These are phyloP conservation scores for Oxyruncus cristatus DNA, from an alignment of 2,113 vertebrate genomes.

Conservation along the genomic window DNA sequence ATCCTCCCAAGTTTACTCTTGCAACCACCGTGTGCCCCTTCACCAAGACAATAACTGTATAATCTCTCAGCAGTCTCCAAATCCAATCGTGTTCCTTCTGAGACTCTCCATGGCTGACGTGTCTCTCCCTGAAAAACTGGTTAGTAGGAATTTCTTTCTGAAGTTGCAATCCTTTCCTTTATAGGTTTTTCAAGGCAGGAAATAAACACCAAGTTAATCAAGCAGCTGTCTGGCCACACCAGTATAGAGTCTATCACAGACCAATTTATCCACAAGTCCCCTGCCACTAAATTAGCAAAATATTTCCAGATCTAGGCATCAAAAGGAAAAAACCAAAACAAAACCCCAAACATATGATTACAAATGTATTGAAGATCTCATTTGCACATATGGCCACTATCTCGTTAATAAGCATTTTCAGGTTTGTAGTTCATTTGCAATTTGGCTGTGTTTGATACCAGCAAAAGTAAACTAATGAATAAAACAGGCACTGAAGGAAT, in stretches of 20 bases:
- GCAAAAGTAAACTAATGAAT: slow-evolving; percentile 53
- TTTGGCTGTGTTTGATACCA: slow-evolving; percentile 35
- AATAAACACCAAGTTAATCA: not conserved
- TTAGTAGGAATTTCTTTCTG: not conserved
- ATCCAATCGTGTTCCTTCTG: not conserved
- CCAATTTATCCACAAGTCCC: not conserved
- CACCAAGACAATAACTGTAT: not conserved
- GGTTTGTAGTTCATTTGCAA: slow-evolving; percentile 59
- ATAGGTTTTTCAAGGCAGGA: not conserved
- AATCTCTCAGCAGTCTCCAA: not conserved
- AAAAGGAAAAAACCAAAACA: not conserved
- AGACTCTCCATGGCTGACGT: not conserved
- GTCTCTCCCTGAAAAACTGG: not conserved
- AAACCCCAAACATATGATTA: not conserved
- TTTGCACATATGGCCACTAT: not conserved
- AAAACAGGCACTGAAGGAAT: slow-evolving; percentile 54
- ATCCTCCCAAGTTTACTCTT: not conserved
- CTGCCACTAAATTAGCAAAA: not conserved
- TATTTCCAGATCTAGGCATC: not conserved
- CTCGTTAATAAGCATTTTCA: slow-evolving; percentile 8
- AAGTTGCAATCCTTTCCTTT: not conserved
- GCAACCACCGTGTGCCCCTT: rapidly evolving
- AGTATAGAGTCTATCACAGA: not conserved
- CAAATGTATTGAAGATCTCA: not conserved
- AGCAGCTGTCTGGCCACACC: not conserved